These are phyloP conservation scores for Aeoliscus strigatus DNA, from an alignment of 2,797 vertebrate genomes.

Conservation along the genomic window DNA sequence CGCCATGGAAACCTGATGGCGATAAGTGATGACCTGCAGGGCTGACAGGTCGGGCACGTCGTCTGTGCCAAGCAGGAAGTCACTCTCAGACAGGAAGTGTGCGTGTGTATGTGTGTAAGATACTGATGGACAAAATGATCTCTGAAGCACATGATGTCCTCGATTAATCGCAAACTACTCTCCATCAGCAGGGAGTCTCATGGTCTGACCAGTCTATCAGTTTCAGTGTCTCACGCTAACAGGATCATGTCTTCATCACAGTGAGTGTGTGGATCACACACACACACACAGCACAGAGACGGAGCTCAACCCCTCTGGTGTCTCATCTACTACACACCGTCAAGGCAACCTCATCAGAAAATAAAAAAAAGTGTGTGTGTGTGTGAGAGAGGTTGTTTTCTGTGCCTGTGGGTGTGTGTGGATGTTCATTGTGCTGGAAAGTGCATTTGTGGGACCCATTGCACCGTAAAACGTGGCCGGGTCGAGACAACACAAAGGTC, in stretches of 20 bases:
- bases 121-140: slow-evolving; percentile 4
- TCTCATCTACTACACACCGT: too few species aligned
- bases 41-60: slow-evolving; percentile 23
- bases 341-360: too few species aligned
- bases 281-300: slow-evolving; percentile 24
- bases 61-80: slow-evolving; percentile 11
- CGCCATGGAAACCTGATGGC: slow-evolving; percentile 27
- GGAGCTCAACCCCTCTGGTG: too few species aligned
- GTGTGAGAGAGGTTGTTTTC: too few species aligned
- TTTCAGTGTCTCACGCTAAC: slow-evolving; percentile 40
- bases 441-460: too few species aligned
- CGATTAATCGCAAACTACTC: background rate
- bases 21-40: slow-evolving; percentile 7
- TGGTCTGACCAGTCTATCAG: slow-evolving; percentile 28
- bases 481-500: too few species aligned
- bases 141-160: background rate
- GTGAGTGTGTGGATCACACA: slow-evolving; percentile 47
- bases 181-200: background rate
- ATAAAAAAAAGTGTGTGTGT: too few species aligned
- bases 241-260: slow-evolving; percentile 53
- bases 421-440: too few species aligned
- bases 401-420: too few species aligned
- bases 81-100: slow-evolving; percentile 8
- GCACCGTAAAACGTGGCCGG: too few species aligned
- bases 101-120: background rate